These are phyloP conservation scores for Tetramorium alpestre DNA, from an alignment of 1,140 invertebrate genomes.

Conservation along the genomic window DNA sequence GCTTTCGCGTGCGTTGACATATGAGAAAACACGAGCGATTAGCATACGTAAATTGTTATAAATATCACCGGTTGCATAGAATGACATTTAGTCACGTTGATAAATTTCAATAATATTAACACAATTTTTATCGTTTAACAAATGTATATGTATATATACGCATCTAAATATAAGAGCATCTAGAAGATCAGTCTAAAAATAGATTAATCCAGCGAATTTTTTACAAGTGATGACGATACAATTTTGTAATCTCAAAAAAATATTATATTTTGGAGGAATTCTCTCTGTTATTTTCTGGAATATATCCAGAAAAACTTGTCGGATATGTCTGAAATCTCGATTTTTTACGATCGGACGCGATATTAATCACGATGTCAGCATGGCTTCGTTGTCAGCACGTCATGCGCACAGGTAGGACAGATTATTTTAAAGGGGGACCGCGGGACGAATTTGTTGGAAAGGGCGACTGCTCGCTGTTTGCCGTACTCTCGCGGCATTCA, in stretches of 20 bases:
- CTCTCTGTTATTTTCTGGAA: background rate
- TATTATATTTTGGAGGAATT: background rate
- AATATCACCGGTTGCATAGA: slow-evolving; percentile 33
- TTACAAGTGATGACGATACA: background rate
- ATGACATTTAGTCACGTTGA: slow-evolving; percentile 55
- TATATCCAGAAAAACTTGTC: background rate
- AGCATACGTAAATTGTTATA: slow-evolving; percentile 52
- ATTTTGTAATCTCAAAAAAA: background rate
- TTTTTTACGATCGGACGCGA: background rate
- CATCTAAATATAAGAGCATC: background rate
- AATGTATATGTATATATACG: too few species aligned
- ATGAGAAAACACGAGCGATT: slow-evolving; percentile 55
- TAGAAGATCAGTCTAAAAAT: background rate
- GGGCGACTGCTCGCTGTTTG: slow-evolving; percentile 4
- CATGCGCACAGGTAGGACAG: background rate
- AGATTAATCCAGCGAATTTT: background rate
- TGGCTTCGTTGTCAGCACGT: background rate
- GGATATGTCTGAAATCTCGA: background rate
- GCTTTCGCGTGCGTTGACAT: slow-evolving; percentile 15
- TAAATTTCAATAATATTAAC: background rate
- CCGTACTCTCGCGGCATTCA: slow-evolving; percentile 41
- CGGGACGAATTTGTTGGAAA: slow-evolving; percentile 61
- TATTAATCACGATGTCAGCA: background rate
- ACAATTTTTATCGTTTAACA: background rate
- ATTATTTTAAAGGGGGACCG: slow-evolving; percentile 47